Base-by-base conservation (phyloP, 2,888 invertebrate genomes). In the Byasa hedistus region DNA sequence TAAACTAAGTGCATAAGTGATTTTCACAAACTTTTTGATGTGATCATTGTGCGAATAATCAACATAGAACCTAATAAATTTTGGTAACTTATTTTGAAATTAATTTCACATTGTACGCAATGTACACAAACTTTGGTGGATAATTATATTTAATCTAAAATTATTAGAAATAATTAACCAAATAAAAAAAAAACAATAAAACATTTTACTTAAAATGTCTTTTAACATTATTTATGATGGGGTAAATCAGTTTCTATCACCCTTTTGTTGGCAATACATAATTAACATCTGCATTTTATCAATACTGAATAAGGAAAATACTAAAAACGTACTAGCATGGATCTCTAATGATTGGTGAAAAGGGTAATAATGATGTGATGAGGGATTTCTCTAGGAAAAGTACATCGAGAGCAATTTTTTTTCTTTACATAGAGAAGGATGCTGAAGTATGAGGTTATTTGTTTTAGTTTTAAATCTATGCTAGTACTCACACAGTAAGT, bases 161-260 rank as follows among this genome's bases (percentile, higher is more conserved):
- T 78, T 75, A 84, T 80, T 86, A 89, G 74, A 89, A 87, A 82
- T 84, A 87, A 82, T 83, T 84, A 86, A 89, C 85, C 82, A 79
- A 86, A 84, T 76, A 80, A 83, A 81, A 82, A 83, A 80, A 83
- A 81, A 82, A 83, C 75, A 85, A 86, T 77, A 77, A 83, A 83
- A 84, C 75, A 77, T 79, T 69, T 67, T 69, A 71, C 70, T 65
- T 66, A 22, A 70, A 69, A 82, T 86, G 88, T 89, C 86, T 89
- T 89, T 89, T 87, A 79, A 76, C 77, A 81, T 72, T 74, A 77
- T 74, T 77, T 75, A 75, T 74, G 74, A 68, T 68, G 39, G 62
- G 56, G 73, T 69, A 69, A 66, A 68, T 72, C 71, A 69, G 70
- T 70, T 74, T 72, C 70, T 71, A 72, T 69, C 69, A 68, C 73